Evolutionary conservation across 30 jellyfish, hydroid and myxozoan species (phyloP).

Genomic region (Pseudorhiza aurosa): DNA sequence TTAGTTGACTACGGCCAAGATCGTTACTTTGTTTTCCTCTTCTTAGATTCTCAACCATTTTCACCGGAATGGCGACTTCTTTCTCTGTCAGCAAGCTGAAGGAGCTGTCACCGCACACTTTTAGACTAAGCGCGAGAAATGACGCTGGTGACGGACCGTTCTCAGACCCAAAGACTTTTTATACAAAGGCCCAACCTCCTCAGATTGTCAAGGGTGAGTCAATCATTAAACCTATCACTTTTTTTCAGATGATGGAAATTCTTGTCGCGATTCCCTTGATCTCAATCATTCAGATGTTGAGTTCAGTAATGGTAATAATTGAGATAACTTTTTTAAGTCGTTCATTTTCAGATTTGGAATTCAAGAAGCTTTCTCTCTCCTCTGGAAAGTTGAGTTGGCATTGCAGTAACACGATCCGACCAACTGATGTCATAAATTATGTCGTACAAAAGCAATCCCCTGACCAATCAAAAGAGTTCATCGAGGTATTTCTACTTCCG

Average conservation of each 20-base stretch:
- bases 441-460: slow-evolving; percentile 58
- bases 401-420: slow-evolving; percentile 52
- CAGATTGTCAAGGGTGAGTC: slow-evolving; percentile 73
- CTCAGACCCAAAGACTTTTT: slow-evolving; percentile 89
- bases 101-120: slow-evolving; percentile 90
- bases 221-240: no score
- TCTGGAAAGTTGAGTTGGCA: slow-evolving; percentile 82
- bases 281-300: no score
- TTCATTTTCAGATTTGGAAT: slow-evolving; percentile 67
- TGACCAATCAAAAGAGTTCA: slow-evolving; percentile 76
- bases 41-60: slow-evolving; percentile 69
- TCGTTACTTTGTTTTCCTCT: background rate
- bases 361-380: slow-evolving; percentile 39
- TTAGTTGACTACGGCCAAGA: no score
- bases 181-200: slow-evolving; percentile 97
- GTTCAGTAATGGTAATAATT: no score
- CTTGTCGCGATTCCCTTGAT: no score
- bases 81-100: slow-evolving; percentile 88
- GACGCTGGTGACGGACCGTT: slow-evolving; percentile 99
- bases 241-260: no score
- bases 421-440: slow-evolving; percentile 77
- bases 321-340: no score
- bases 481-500: slow-evolving; percentile 70
- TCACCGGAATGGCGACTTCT: slow-evolving; percentile 93
- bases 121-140: slow-evolving; percentile 87